Base-by-base conservation (phyloP, 2,888 invertebrate species). In the Belgica antarctica region DNA sequence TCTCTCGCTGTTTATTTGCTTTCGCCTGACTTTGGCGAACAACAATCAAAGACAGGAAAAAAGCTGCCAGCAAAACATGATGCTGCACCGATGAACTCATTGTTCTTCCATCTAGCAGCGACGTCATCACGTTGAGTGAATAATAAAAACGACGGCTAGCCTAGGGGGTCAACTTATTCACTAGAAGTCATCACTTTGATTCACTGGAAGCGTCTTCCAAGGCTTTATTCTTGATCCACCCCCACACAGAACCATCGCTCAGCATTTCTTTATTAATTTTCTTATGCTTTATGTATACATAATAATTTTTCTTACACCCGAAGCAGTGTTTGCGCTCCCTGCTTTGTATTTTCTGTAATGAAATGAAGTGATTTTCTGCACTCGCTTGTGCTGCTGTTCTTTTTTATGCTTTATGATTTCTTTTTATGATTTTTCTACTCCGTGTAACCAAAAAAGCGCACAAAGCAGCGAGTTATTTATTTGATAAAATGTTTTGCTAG, bases 331-430 rank as follows among this genome's bases (percentile, higher is more conserved):
- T 24, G 15, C 31, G 17, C 62, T 34, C 22, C 19, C 22, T 62
- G 62, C 22, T 52, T 52, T n/a, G 22, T 52, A 22, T 52, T 52
- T 52, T 52, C 22, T n/a, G 3, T 34, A 62, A 62, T 62, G 62
- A 62, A 34, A 62, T 34, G 62, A 62, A 62, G 62, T 62, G 62
- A 34, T 62, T 62, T 62, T 62, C 27, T 65, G 65, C 65, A 65
- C 41, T 59, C 59, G 52, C 22, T 52, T 52, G n/a, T 65, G 65
- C 47, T 27, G 12, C 31, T 62, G 10, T 27, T 17, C 34, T 31
- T 19, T 19, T 59, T 59, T 27, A 25, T 62, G n/a, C 65, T 65
- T 65, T 47, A 65, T 47, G 47, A 65, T 24, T 46, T 28, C 17
- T 27, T 34, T 46, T 17, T 1, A 15, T 31, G 27, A 7, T 62